These are phyloP conservation scores for Exephanes ischioxanthus DNA, from an alignment of 2,888 invertebrate species.

Conservation along the genomic window DNA sequence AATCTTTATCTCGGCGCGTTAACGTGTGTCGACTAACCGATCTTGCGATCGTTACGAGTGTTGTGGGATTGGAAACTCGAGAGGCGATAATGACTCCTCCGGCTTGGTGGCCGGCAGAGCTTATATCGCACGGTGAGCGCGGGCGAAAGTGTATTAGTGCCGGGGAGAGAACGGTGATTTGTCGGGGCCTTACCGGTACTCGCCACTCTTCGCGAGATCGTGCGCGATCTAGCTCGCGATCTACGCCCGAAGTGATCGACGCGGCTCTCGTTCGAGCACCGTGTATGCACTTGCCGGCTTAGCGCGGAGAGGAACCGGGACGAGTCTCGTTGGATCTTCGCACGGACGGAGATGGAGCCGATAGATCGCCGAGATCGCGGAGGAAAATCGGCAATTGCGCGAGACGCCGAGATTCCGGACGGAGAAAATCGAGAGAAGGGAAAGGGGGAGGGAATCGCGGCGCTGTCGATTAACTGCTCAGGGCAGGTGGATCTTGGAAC, in stretches of 20 bases:
- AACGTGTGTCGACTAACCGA: constrained; percentile 30
- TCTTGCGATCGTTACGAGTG: constrained; percentile 32
- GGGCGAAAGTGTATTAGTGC: constrained; percentile 49
- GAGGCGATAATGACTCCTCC: constrained; percentile 54
- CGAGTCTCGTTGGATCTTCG: constrained; percentile 28
- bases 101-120: constrained; percentile 22
- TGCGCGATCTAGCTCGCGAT: constrained; percentile 43
- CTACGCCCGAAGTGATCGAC: constrained; percentile 47
- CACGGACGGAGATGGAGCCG: background rate
- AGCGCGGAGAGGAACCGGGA: constrained; percentile 20
- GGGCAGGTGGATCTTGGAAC: constrained; percentile 37
- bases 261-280: constrained; percentile 30
- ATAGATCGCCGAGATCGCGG: background rate
- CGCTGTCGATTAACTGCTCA: constrained; percentile 8
- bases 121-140: background rate
- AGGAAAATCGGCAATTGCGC: background rate
- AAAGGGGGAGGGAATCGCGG: constrained; percentile 34
- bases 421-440: constrained; percentile 30
- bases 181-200: constrained; percentile 20
- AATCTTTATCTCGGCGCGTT: constrained; percentile 1
- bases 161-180: constrained; percentile 45
- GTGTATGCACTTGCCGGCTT: constrained; percentile 23
- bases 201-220: constrained; percentile 22
- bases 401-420: background rate
- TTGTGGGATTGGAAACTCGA: constrained; percentile 54